Conservation (phyloP, 1,140 invertebrate genomes). For the Micrasema longulum region DNA sequence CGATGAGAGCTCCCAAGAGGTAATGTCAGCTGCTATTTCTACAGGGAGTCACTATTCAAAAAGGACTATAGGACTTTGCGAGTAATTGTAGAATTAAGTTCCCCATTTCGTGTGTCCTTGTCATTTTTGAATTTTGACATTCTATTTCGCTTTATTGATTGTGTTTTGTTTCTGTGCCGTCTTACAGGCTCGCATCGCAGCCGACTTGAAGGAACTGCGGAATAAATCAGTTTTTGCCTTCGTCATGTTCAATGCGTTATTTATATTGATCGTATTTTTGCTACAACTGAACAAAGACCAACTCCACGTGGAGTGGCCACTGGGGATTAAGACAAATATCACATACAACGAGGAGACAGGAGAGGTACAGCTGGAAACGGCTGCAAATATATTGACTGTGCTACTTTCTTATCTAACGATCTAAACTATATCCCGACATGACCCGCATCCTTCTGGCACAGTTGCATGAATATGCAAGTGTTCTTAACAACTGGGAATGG, state of each 20-base stretch:
- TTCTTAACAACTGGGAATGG: slow-evolving; percentile 52
- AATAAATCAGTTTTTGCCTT: slow-evolving; percentile 98
- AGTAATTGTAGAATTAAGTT: slow-evolving; percentile 16
- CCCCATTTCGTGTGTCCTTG: slow-evolving; percentile 22
- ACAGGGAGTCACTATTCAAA: slow-evolving; percentile 48
- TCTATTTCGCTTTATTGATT: slow-evolving; percentile 45
- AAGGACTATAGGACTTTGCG: slow-evolving; percentile 42
- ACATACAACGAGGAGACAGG: slow-evolving; percentile 91
- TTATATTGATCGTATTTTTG: slow-evolving; percentile 98
- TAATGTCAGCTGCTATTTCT: slow-evolving; percentile 69
- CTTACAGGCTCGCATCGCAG: slow-evolving; percentile 86
- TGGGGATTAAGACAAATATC: slow-evolving; percentile 94
- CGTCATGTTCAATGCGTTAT: slow-evolving; percentile 99
- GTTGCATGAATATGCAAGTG: slow-evolving; percentile 61
- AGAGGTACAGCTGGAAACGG: slow-evolving; percentile 74
- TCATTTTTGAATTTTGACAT: slow-evolving; percentile 53
- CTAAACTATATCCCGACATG: slow-evolving; percentile 58
- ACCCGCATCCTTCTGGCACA: slow-evolving; percentile 61
- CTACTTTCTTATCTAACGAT: slow-evolving; percentile 51
- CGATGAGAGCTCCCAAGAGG: slow-evolving; percentile 88
- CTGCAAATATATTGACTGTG: slow-evolving; percentile 49
- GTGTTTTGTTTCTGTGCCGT: slow-evolving; percentile 65
- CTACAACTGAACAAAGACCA: slow-evolving; percentile 98
- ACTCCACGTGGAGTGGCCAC: slow-evolving; percentile 93
- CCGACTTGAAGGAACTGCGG: slow-evolving; percentile 90